Evolutionary conservation across 2,888 invertebrate genomes (phyloP), one percentile per base, ranked within the genome.

Genomic region (Galeopsomyia nigrocyanea): DNA sequence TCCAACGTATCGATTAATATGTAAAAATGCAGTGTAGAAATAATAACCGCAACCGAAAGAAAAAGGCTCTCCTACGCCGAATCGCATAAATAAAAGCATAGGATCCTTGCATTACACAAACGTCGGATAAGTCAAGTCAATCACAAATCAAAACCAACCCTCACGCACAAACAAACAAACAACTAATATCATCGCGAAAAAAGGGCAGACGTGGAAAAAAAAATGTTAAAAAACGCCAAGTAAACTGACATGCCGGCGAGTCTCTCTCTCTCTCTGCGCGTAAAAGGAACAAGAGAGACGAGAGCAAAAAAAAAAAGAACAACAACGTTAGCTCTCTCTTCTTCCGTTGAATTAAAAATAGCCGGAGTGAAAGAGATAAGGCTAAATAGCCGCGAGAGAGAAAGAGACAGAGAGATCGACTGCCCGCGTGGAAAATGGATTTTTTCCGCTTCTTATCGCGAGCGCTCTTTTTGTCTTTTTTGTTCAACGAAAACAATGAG

Each of bases 331-430:
- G 56, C 13, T 61, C 63, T 61, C 63, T 71, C 47, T 65, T 16
- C 31, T 60, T 50, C 60, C 55, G 49, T 31, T 39, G 58, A 73
- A 69, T 73, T 73, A 73, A 73, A 73, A 69, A 65, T 66, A 62
- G 47, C 56, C 39, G 31, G 17, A 47, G 51, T 13, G 6, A 19
- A 39, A 6, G 17, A 63, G 64, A 73, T 73, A 64, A 68, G 65
- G 61, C 49, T 10, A 63, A 64, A 61, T 17, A 50, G 13, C 13
- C 39, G 31, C 22, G 19, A 17, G 26, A 5, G 26, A 26, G 26
- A 26, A 5, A 26, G 26, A 26, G 26, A 26, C 26, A 5, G 47
- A 50, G 51, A n/a, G n/a, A 49, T 21, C 21, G 14, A 9, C 16
- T 51, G 58, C 16, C 9, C 19, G 10, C 53, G 53, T 39, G 60